These are phyloP conservation scores for Acrossocheilus wenchowensis DNA, from an alignment of 2,797 vertebrate species.

Conservation along the genomic window DNA sequence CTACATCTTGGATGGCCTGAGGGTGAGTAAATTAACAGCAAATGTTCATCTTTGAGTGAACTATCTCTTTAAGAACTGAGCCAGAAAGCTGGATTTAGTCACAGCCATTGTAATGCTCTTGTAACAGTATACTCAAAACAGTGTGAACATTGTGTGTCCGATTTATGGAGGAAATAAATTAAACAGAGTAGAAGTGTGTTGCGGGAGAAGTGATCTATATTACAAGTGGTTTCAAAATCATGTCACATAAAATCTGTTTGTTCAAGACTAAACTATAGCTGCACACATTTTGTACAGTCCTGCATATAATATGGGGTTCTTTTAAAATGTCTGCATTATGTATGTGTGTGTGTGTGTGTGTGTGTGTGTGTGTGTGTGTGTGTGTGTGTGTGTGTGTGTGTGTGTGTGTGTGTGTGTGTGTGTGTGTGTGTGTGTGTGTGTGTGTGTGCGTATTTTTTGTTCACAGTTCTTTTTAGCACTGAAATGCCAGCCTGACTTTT, in stretches of 20 bases:
- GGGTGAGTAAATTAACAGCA: not conserved
- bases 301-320: conserved; percentile 9
- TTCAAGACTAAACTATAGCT: conserved; percentile 1
- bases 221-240: not conserved
- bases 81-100: conserved; percentile 39
- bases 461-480: conserved; percentile 11
- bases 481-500: conserved; percentile 44
- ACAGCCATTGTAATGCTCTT: conserved; percentile 79
- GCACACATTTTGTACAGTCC: conserved; percentile 3
- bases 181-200: conserved; percentile 73
- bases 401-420: not conserved
- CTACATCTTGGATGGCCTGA: not conserved
- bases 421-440: not conserved
- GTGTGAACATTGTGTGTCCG: conserved; percentile 67
- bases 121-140: conserved; percentile 75
- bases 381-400: not conserved
- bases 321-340: conserved; percentile 20
- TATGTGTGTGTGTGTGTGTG: not conserved
- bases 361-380: not conserved
- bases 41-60: not conserved
- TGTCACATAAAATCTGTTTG: conserved; percentile 22
- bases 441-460: not conserved
- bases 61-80: not conserved
- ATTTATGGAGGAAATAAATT: conserved; percentile 80
- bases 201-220: conserved; percentile 67